These are phyloP conservation scores for Ochotona princeps DNA, from an alignment of 2,113 vertebrate species.

Conservation along the genomic window DNA sequence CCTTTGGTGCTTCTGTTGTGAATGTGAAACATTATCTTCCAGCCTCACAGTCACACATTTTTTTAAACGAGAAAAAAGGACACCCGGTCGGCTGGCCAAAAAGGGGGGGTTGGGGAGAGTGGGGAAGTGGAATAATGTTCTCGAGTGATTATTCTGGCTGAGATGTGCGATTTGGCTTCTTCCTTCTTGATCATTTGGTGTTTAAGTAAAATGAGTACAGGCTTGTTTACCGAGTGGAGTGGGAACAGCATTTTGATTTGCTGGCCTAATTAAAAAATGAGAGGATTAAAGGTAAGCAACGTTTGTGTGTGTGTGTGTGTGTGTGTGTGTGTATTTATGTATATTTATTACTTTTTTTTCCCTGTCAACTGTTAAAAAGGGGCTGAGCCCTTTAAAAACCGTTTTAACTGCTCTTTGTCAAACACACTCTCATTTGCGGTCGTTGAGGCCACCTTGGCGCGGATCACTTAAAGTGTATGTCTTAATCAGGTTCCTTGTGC, in stretches of 20 bases:
- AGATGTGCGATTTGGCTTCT: constrained; percentile 88
- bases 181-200: constrained; percentile 89
- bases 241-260: constrained; percentile 88
- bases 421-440: constrained; percentile 90
- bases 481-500: constrained; percentile 91
- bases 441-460: constrained; percentile 91
- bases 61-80: constrained; percentile 84
- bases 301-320: constrained; percentile 83
- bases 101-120: constrained; percentile 79
- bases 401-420: constrained; percentile 91
- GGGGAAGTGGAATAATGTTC: constrained; percentile 86
- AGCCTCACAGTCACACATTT: constrained; percentile 86
- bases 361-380: constrained; percentile 84
- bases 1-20: constrained; percentile 86
- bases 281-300: constrained; percentile 91
- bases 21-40: constrained; percentile 87
- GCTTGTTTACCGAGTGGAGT: constrained; percentile 88
- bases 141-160: constrained; percentile 87
- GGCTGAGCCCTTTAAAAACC: constrained; percentile 89
- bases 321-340: constrained; percentile 79
- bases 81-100: constrained; percentile 86
- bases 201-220: constrained; percentile 91
- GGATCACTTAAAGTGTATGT: constrained; percentile 91
- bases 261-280: constrained; percentile 90
- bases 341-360: constrained; percentile 86